Percentiles rank a stretch among this genome's conserved stretches.
These are phyloP conservation scores for Acronicta aceris DNA, from an alignment of 2,888 invertebrate species.

Conservation along the genomic window DNA sequence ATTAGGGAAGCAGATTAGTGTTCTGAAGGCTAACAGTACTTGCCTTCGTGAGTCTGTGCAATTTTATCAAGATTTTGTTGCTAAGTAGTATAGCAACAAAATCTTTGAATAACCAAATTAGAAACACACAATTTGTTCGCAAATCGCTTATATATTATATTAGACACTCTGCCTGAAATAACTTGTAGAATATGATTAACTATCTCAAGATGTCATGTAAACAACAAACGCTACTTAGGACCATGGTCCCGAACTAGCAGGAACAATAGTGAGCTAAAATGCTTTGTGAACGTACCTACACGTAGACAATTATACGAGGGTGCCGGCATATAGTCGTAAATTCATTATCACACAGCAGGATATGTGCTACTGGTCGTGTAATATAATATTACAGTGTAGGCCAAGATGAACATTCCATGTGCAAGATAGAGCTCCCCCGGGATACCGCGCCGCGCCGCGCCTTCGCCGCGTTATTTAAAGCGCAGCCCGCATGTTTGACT, in stretches of 20 bases:
- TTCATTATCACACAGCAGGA: slow-evolving; percentile 27
- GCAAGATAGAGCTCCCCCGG: slow-evolving; percentile 58
- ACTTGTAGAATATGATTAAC: background rate
- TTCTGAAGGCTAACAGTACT: slow-evolving; percentile 16
- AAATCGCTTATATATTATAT: background rate
- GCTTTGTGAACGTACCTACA: slow-evolving; percentile 36
- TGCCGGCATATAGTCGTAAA: slow-evolving; percentile 16
- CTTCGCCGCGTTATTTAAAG: slow-evolving; percentile 50
- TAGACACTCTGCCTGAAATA: too few relatives aligned
- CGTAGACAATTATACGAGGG: slow-evolving; percentile 42
- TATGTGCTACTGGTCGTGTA: slow-evolving; percentile 41
- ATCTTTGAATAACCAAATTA: slow-evolving; percentile 18
- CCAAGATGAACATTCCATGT: slow-evolving; percentile 54
- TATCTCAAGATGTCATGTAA: background rate
- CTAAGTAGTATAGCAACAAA: too few relatives aligned
- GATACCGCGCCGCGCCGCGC: slow-evolving; percentile 44
- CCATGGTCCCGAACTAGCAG: slow-evolving; percentile 24
- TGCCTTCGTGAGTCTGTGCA: slow-evolving; percentile 3
- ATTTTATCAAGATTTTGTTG: slow-evolving; percentile 19
- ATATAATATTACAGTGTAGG: slow-evolving; percentile 56
- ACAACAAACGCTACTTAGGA: slow-evolving; percentile 9
- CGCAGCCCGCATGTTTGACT: slow-evolving; percentile 29
- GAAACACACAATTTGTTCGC: background rate
- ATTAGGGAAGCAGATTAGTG: slow-evolving; percentile 23
- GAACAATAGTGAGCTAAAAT: slow-evolving; percentile 42